phyloP scores from a whole-genome alignment of 2,888 invertebrate genomes.

The Frankliniella intonsa region DNA sequence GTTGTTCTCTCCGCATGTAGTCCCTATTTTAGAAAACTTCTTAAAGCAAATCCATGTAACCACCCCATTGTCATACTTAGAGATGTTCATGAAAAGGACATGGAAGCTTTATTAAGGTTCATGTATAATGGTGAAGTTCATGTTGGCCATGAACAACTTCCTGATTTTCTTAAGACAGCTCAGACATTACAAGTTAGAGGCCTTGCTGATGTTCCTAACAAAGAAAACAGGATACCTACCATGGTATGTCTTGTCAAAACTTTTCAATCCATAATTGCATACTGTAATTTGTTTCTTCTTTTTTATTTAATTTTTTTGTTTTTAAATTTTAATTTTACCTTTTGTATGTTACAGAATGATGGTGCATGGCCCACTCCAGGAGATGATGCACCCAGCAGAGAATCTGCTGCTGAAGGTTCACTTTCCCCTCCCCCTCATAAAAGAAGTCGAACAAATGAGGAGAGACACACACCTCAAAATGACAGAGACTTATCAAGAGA shows the following conservation, averaged over 20 bases:
- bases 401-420: conserved; percentile 33
- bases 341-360: conserved; percentile 42
- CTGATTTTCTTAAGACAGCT: conserved; percentile 62
- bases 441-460: conserved; percentile 36
- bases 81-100: conserved; percentile 63
- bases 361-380: conserved; percentile 58
- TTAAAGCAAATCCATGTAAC: conserved; percentile 73
- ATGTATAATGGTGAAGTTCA: conserved; percentile 72
- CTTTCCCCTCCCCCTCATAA: conserved; percentile 39
- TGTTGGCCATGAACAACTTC: conserved; percentile 65
- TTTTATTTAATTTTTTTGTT: conserved; percentile 28
- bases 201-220: conserved; percentile 53
- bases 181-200: conserved; percentile 65
- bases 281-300: too few species aligned
- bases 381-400: conserved; percentile 22
- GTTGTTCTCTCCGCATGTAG: conserved; percentile 88
- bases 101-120: conserved; percentile 62
- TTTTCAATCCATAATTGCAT: too few species aligned
- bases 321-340: conserved; percentile 23
- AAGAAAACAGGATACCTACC: conserved; percentile 40
- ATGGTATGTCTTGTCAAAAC: neutral
- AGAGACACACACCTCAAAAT: conserved; percentile 1
- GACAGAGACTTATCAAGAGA: conserved; percentile 4
- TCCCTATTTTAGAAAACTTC: conserved; percentile 80
- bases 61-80: conserved; percentile 70